Conservation (phyloP, 2,113 vertebrate species). For the Cacatua alba region DNA sequence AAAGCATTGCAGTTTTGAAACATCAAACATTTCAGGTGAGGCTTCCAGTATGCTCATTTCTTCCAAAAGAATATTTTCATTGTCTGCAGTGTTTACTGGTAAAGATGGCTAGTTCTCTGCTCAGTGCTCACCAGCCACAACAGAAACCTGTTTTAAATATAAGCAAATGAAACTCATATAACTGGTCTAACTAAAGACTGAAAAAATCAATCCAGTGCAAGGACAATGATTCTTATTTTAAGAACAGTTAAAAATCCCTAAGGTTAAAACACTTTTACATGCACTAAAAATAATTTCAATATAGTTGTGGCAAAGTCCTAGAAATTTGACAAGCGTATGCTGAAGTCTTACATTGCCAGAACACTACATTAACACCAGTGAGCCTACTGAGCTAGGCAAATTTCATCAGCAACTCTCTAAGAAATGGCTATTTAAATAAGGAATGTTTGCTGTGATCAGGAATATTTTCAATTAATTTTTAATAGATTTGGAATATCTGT, state of each 20-base stretch:
- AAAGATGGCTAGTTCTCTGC: background rate
- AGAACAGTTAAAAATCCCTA: background rate
- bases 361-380: background rate
- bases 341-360: background rate
- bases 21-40: background rate
- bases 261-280: background rate
- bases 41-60: background rate
- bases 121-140: background rate
- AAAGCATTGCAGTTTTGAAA: background rate
- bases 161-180: background rate
- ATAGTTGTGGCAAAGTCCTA: background rate
- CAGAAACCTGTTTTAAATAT: background rate
- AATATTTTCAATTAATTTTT: slow-evolving; percentile 15
- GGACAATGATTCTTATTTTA: background rate
- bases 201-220: background rate
- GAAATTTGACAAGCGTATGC: background rate
- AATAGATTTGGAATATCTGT: background rate
- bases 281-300: background rate
- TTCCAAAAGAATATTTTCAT: background rate
- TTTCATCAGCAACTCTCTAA: background rate
- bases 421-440: background rate
- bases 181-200: background rate
- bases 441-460: background rate
- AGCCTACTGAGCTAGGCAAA: background rate
- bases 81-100: background rate